Base-by-base conservation (phyloP, 2,113 vertebrate genomes). In the Nerophis ophidion region DNA sequence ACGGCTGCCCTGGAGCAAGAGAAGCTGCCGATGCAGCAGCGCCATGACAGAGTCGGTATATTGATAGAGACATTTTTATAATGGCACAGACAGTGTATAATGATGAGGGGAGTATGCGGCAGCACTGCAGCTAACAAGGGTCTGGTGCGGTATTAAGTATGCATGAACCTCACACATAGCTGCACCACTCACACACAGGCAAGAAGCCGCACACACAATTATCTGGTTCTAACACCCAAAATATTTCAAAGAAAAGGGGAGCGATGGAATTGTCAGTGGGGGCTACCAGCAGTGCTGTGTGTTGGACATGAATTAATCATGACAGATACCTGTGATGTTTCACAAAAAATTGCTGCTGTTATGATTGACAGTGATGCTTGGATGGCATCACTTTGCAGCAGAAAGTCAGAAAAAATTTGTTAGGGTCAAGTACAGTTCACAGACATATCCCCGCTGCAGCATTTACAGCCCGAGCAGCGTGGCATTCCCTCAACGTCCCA, bases 221-320 rank as follows among this genome's bases (percentile, higher is more conserved):
- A 70, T 53, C 13, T 9, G 46, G 14, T 44, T 47, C 59, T 35
- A 12, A 61, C 63, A 55, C 66, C 45, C 48, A 52, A 12, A 42
- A 35, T 6, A 70, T 81, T 84, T 84, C 76, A 82, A 79, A 82
- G 83, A 77, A 62, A 68, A 67, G 1, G 36, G 6, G 61, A 67
- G 7, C 16, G 35, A 40, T 65, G 78, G 74, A 81, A 81, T 76
- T 79, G 78, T 88, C 82, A 75, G 72, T 51, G 57, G 78, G 26
- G 81, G 76, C 68, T 78, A 75, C 80, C 78, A 78, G 80, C 85
- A 81, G 82, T 86, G 77, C 79, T 51, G 63, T 78, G 81, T 84
- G 81, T 84, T 84, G 61, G 10, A 80, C 84, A 86, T 88, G 81
- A 85, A 85, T 86, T 86, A 88, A 82, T 81, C 86, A 86, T 85